These are phyloP conservation scores for Oncopodura yosiiana DNA, from an alignment of 1,140 invertebrate genomes.

Conservation along the genomic window DNA sequence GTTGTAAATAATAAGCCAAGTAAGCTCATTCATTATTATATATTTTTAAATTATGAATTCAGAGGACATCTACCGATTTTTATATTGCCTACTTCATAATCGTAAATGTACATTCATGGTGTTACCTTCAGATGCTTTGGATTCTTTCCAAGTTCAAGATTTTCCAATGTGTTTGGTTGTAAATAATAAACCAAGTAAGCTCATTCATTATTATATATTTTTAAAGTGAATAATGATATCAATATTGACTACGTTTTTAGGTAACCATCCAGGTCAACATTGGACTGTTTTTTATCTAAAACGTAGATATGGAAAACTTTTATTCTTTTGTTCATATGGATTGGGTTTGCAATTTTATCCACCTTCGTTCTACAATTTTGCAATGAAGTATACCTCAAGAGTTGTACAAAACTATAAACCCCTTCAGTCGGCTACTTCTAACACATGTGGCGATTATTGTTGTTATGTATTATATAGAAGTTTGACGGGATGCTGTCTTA, in stretches of 20 bases:
- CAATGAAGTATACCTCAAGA: background rate
- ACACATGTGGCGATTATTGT: slow-evolving; percentile 8
- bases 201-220: too few relatives aligned
- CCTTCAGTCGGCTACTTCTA: background rate
- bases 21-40: slow-evolving; percentile 20
- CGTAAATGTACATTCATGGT: background rate
- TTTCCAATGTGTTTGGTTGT: slow-evolving; percentile 6
- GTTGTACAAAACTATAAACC: background rate
- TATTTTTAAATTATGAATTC: slow-evolving; percentile 26
- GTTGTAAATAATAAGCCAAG: too few relatives aligned
- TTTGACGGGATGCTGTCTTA: too few relatives aligned
- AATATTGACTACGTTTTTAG: too few relatives aligned
- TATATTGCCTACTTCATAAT: background rate
- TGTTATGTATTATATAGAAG: slow-evolving; percentile 6
- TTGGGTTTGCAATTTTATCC: background rate
- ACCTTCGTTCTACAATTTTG: slow-evolving; percentile 1
- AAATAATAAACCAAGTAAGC: slow-evolving; percentile 12
- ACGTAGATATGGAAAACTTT: background rate
- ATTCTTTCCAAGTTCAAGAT: background rate
- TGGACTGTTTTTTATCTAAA: slow-evolving; percentile 19
- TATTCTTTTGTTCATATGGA: slow-evolving; percentile 23
- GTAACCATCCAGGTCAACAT: slow-evolving; percentile 18
- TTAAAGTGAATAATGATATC: too few relatives aligned
- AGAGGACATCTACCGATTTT: background rate
- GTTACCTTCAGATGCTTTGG: background rate